phyloP scores from a whole-genome alignment of 2,888 invertebrate species.

The Lathronympha strigana region DNA sequence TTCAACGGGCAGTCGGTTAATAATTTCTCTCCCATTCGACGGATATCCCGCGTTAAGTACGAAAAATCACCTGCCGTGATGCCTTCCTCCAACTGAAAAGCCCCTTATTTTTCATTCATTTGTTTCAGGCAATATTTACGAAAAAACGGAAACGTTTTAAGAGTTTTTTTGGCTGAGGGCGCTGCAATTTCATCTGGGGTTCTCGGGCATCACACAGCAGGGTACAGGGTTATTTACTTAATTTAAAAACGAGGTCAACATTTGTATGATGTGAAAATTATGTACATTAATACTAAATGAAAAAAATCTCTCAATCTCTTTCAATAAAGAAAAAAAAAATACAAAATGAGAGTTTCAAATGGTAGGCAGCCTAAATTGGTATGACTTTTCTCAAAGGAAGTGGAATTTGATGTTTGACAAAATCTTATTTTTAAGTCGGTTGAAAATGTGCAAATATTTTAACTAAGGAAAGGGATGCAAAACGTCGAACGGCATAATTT shows the following conservation, averaged over 20 bases:
- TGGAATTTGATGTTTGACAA: too few species aligned
- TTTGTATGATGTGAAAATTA: too few species aligned
- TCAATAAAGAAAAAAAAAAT: too few species aligned
- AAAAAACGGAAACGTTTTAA: slow-evolving; percentile 12
- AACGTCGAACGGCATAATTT: slow-evolving; percentile 1
- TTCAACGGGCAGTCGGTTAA: slow-evolving; percentile 30
- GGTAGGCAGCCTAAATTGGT: too few species aligned
- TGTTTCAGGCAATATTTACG: slow-evolving; percentile 24
- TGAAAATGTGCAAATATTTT: too few species aligned
- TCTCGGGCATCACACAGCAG: neutral
- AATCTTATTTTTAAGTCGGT: too few species aligned
- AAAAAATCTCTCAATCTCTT: neutral
- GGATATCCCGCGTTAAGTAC: slow-evolving; percentile 42
- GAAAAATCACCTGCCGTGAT: slow-evolving; percentile 43
- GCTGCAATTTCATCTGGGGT: slow-evolving; percentile 11
- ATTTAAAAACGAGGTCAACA: too few species aligned
- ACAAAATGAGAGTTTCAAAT: too few species aligned
- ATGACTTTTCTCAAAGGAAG: too few species aligned
- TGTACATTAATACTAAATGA: too few species aligned
- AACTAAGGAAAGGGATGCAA: neutral
- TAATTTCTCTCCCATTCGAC: slow-evolving; percentile 34
- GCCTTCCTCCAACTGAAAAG: slow-evolving; percentile 35
- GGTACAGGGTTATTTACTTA: too few species aligned
- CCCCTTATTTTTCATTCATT: slow-evolving; percentile 39
- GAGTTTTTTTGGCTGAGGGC: neutral